phyloP scores from a whole-genome alignment of 2,888 invertebrate species.

The Caenorhabditis sp. region DNA sequence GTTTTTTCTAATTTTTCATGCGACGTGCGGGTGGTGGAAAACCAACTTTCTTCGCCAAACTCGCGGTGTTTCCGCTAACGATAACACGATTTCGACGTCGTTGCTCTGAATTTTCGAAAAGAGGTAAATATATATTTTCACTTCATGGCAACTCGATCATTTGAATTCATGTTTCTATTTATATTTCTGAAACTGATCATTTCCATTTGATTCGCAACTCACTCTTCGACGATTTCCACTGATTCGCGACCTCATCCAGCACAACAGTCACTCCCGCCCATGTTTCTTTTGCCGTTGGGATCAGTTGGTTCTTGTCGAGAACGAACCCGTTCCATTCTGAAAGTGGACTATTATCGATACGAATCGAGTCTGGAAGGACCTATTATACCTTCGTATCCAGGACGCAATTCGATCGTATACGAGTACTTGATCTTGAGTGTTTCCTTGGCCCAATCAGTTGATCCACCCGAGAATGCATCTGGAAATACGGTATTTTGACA shows the following conservation, averaged over 20 bases:
- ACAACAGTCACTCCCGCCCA: conserved; percentile 81
- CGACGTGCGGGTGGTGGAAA: conserved; percentile 17
- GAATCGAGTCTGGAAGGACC: conserved; percentile 10
- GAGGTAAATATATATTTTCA: too few relatives aligned
- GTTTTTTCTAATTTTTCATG: too few relatives aligned
- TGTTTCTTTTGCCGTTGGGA: conserved; percentile 82
- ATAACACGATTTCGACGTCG: conserved; percentile 29
- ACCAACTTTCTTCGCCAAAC: conserved; percentile 37
- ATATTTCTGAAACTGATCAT: not conserved
- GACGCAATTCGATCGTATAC: conserved; percentile 81
- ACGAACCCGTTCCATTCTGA: conserved; percentile 82
- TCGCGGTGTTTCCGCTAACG: conserved; percentile 30
- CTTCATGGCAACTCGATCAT: too few relatives aligned
- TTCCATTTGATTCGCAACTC: conserved; percentile 11
- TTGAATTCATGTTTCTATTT: not conserved
- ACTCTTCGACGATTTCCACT: conserved; percentile 59
- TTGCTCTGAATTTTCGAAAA: conserved; percentile 26
- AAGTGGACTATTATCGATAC: conserved; percentile 22
- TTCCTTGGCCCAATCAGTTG: conserved; percentile 82
- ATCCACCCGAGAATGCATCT: conserved; percentile 82
- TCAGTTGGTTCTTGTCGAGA: conserved; percentile 76
- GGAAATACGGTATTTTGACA: not conserved
- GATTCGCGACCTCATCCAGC: conserved; percentile 70
- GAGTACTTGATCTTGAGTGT: conserved; percentile 81
- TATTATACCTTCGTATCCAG: conserved; percentile 78